Evolutionary conservation across 2,797 vertebrate species (phyloP).

Genomic region (Lepus oiostolus): DNA sequence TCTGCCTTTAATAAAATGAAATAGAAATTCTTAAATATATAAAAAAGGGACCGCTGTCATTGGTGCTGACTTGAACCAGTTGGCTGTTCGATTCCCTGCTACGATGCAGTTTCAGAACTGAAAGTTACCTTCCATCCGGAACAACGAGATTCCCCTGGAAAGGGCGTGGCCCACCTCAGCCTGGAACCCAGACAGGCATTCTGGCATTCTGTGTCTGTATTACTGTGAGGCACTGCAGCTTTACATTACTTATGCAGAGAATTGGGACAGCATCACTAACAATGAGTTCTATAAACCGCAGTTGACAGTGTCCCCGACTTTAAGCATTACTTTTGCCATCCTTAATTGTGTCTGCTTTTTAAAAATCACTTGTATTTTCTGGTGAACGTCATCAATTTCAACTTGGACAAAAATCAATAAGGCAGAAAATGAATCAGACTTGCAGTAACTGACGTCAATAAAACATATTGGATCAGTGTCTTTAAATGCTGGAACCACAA

Average conservation of each 20-base stretch:
- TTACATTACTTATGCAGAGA: neutral
- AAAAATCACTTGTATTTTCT: slow-evolving; percentile 71
- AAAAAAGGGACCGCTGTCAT: neutral
- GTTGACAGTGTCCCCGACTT: slow-evolving; percentile 47
- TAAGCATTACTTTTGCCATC: slow-evolving; percentile 61
- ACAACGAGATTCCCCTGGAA: neutral
- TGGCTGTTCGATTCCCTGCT: neutral
- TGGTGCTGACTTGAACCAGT: neutral
- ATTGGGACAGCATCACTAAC: neutral
- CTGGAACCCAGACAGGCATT: neutral
- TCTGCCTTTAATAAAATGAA: no score
- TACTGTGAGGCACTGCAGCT: neutral
- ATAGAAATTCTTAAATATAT: slow-evolving; percentile 5
- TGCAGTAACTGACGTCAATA: slow-evolving; percentile 85
- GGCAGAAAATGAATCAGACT: slow-evolving; percentile 85
- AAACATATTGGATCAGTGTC: slow-evolving; percentile 77
- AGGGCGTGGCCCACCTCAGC: neutral
- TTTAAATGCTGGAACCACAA: slow-evolving; percentile 81
- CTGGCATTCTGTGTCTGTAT: neutral
- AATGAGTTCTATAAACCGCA: slow-evolving; percentile 44
- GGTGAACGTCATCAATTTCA: slow-evolving; percentile 83
- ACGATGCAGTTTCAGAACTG: neutral
- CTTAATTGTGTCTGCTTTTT: slow-evolving; percentile 25
- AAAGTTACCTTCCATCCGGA: neutral
- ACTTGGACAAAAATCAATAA: slow-evolving; percentile 83